Evolutionary conservation across 35 echinoderm and acorn worm species (phyloP).

Genomic region (Holothuria glaberrima): DNA sequence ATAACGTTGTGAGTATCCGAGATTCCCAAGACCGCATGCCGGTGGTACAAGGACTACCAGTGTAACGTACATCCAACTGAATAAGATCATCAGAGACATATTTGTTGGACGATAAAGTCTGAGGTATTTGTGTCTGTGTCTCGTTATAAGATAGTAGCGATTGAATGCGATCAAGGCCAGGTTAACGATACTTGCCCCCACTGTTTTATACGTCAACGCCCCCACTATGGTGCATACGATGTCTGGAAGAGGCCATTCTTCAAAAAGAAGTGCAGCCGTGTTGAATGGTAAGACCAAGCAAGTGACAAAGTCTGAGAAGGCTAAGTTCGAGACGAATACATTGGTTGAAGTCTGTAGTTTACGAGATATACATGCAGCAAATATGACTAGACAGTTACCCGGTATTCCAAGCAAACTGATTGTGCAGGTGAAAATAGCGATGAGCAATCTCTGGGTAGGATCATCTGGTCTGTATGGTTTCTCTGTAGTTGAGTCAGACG

Average conservation of each 20-base stretch:
- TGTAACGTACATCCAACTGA: neutral
- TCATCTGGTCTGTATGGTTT: slow-evolving; percentile 9
- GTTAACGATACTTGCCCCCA: neutral
- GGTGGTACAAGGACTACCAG: neutral
- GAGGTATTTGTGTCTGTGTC: neutral
- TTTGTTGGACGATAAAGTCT: neutral
- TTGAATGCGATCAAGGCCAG: neutral
- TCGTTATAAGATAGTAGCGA: neutral
- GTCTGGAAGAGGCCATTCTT: slow-evolving; percentile 25
- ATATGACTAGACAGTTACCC: slow-evolving; percentile 59
- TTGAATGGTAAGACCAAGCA: slow-evolving; percentile 30
- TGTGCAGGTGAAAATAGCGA: slow-evolving; percentile 50
- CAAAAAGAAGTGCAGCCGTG: slow-evolving; percentile 45
- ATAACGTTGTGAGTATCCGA: neutral
- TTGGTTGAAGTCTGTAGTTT: slow-evolving; percentile 64
- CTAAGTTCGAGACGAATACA: slow-evolving; percentile 67
- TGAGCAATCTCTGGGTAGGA: slow-evolving; percentile 44
- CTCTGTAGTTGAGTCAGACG: too few relatives aligned
- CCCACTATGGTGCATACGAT: neutral
- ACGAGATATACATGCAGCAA: neutral
- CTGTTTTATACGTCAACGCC: neutral
- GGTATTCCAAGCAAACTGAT: slow-evolving; percentile 55
- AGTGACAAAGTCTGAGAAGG: slow-evolving; percentile 52
- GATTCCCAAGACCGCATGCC: neutral
- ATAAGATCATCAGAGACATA: neutral